Conservation (phyloP, 2,113 vertebrate genomes). For the Callithrix jacchus region DNA sequence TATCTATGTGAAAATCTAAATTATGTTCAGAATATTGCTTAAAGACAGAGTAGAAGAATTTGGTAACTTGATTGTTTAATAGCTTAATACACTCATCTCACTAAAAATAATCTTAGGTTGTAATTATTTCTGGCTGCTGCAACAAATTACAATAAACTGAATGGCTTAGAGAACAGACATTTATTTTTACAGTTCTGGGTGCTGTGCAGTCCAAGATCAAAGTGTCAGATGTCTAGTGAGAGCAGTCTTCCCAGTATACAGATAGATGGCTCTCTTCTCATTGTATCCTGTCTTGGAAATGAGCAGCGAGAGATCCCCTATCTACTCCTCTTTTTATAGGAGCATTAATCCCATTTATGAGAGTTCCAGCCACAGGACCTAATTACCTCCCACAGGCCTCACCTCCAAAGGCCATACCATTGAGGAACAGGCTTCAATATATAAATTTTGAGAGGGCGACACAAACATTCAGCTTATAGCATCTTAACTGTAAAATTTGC, state of each 20-base stretch:
- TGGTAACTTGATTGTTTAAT: neutral
- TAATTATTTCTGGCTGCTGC: neutral
- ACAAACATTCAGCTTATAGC: neutral
- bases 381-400: neutral
- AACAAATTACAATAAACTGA: neutral
- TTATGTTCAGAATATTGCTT: neutral
- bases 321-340: neutral
- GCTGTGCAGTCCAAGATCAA: neutral
- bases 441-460: neutral
- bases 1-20: neutral
- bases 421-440: neutral
- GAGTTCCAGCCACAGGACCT: neutral
- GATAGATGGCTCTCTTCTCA: neutral
- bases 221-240: neutral
- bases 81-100: neutral
- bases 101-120: neutral
- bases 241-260: neutral
- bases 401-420: neutral
- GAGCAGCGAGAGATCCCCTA: neutral
- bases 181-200: neutral
- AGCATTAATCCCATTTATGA: neutral
- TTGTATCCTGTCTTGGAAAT: no score
- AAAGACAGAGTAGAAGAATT: neutral
- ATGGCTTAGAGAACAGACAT: neutral
- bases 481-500: neutral